Base-by-base conservation (phyloP, 2,113 vertebrate species). In the Callocephalon fimbriatum region DNA sequence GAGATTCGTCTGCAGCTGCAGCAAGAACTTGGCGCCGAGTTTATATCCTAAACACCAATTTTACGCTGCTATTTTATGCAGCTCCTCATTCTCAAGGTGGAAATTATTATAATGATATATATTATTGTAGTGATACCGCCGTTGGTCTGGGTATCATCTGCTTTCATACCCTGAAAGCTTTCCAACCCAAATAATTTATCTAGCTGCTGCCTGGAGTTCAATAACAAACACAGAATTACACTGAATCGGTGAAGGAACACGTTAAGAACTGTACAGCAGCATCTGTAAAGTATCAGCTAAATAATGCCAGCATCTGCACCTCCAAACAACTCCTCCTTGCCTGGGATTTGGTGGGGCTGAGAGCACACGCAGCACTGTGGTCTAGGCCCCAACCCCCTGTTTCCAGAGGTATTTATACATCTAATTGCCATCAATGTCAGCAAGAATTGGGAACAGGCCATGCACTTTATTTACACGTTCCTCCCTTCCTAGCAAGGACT, bases 141-240 rank as follows among this genome's bases (percentile, higher is more conserved):
- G 59, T 71, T 80, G 54, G 25, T 73, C 50, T 88, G 76, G 53
- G 83, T 88, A 63, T 93, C 48, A 70, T 92, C 92, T 92, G 67
- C 50, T 86, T 92, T 94, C 72, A 35, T 50, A 47, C 29, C 31
- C 38, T 80, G 79, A 92, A 95, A 86, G 61, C 42, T 77, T 94
- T 81, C 83, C 86, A 96, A 88, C 7, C 7, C 47, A 92, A 94
- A 84, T 83, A 88, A 58, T 77, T 91, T 67, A 73, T 76, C 67
- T 85, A 12, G 85, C 66, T 84, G 19, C 74, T 89, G 51, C 85
- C 89, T 72, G 21, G 44, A 82, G 56, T 32, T 86, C 86, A 92
- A 16, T 73, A 89, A 77, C 38, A 76, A 83, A 45, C 72, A 47
- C 0, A 2, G 86, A 80, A 83, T 71, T 1, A 65, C 11, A 35